Evolutionary conservation across 2,888 invertebrate genomes (phyloP), one percentile per base, ranked within the genome.

Genomic region (Allophyes oxyacanthae): DNA sequence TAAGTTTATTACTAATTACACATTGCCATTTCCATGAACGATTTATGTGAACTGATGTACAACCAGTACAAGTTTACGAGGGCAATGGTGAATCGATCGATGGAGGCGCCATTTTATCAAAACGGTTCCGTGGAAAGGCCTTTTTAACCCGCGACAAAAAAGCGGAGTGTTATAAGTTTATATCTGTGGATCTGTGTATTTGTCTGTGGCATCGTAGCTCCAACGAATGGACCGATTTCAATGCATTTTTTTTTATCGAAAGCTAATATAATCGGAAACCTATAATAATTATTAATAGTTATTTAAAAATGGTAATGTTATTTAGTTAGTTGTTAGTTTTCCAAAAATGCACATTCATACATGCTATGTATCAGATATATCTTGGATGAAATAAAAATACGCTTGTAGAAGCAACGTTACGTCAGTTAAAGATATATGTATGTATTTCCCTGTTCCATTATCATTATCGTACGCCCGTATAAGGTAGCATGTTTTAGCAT

Each of bases 21-120:
- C 52, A 62, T 54, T 68, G 51, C 71, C 68, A 64, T 72, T 77
- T 65, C 63, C 64, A 69, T 64, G 72, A 53, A 74, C 77, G 74
- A 84, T 81, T 85, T 81, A 84, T 83, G 77, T 79, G 76, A 79
- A 76, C 60, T 54, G 61, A 70, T 64, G 49, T 53, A 51, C n/a
- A n/a, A n/a, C n/a, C n/a, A n/a, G n/a, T n/a, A n/a, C 46, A 62
- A 57, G 51, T 63, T 68, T 69, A 65, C 59, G 68, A 65, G 61
- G 53, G 37, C 40, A 28, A 11, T 30, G 36, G 11, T 2, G 9
- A 14, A 49, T 28, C 6, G 50, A 45, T 58, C 44, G 28, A 30
- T 14, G 10, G 42, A 49, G 44, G n/a, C 30, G 26, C 37, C 40
- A 37, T 40, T 46, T 34, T 37, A 9, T 25, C 0, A 20, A 26